A percentile compares a stretch with the other conserved stretches of the same genome.
Evolutionary conservation across 2,113 vertebrate genomes (phyloP).

Genomic region (Gasterosteus nipponicus): DNA sequence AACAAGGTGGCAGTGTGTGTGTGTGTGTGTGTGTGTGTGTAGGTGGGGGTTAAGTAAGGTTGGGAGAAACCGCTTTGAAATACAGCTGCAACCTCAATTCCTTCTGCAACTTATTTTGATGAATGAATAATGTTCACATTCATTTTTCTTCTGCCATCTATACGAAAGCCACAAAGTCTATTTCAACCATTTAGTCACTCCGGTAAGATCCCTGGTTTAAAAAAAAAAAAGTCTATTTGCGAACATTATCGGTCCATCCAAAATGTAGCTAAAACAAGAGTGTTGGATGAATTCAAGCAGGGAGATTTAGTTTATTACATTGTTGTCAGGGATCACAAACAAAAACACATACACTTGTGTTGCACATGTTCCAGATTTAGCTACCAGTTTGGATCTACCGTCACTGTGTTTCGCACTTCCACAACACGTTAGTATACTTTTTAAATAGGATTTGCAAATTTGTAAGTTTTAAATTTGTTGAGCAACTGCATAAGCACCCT

Average conservation of each 20-base stretch:
- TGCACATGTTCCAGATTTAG: too few relatives aligned
- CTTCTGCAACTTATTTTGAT: neutral
- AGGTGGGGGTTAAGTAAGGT: neutral
- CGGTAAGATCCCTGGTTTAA: neutral
- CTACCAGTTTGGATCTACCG: neutral
- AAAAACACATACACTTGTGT: neutral
- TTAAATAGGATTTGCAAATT: neutral
- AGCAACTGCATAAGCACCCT: neutral
- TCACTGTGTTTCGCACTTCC: neutral
- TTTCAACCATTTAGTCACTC: neutral
- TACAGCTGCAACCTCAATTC: neutral
- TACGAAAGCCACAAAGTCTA: neutral
- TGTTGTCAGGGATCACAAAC: neutral
- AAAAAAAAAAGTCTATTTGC: neutral
- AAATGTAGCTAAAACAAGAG: neutral
- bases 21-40: neutral
- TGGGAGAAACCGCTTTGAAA: neutral
- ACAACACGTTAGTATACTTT: neutral
- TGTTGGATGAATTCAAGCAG: neutral
- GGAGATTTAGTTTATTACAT: neutral
- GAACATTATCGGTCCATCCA: neutral
- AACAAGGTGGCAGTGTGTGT: constrained; percentile 39
- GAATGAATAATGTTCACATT: neutral
- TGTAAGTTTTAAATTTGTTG: neutral
- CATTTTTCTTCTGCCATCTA: too few relatives aligned